Percentiles rank a stretch among this genome's conserved stretches.
phyloP scores from a whole-genome alignment of 2,113 vertebrate species.

The Campylomormyrus numenius region DNA sequence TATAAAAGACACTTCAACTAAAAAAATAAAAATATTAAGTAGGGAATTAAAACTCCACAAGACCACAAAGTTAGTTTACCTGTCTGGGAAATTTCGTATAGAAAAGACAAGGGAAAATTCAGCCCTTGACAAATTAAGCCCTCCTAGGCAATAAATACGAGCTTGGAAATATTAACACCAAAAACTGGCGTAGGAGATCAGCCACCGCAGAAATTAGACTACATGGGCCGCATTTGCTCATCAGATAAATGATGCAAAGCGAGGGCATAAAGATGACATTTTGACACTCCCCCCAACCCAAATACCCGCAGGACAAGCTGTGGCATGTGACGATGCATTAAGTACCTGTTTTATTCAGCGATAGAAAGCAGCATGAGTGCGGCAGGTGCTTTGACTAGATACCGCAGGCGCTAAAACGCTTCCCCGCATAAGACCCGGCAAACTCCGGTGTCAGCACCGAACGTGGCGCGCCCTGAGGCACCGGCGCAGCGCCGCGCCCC shows the following conservation, averaged over 20 bases:
- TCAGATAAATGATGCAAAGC: slow-evolving; percentile 61
- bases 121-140: slow-evolving; percentile 62
- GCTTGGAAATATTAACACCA: slow-evolving; percentile 57
- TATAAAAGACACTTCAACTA: background rate
- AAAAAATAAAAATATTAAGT: background rate
- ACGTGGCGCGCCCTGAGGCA: slow-evolving; percentile 33
- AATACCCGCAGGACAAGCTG: slow-evolving; percentile 37
- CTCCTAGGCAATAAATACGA: slow-evolving; percentile 47
- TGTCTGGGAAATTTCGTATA: slow-evolving; percentile 19
- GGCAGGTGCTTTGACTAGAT: slow-evolving; percentile 58
- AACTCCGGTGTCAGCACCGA: slow-evolving; percentile 44
- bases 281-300: slow-evolving; percentile 48
- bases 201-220: slow-evolving; percentile 56
- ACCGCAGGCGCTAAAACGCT: slow-evolving; percentile 46
- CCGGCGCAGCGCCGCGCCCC: background rate
- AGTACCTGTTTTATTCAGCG: slow-evolving; percentile 70
- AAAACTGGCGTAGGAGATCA: slow-evolving; percentile 64
- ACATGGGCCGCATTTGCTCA: slow-evolving; percentile 68
- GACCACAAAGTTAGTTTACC: slow-evolving; percentile 10
- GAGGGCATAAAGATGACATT: slow-evolving; percentile 64
- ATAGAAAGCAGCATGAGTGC: slow-evolving; percentile 54
- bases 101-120: slow-evolving; percentile 53
- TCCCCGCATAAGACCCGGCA: slow-evolving; percentile 52
- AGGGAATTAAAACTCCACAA: slow-evolving; percentile 5
- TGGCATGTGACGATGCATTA: slow-evolving; percentile 66